Percentiles rank a stretch among this genome's conserved stretches.
phyloP scores from a whole-genome alignment of 2,113 vertebrate genomes.

The Macquaria ambigua region DNA sequence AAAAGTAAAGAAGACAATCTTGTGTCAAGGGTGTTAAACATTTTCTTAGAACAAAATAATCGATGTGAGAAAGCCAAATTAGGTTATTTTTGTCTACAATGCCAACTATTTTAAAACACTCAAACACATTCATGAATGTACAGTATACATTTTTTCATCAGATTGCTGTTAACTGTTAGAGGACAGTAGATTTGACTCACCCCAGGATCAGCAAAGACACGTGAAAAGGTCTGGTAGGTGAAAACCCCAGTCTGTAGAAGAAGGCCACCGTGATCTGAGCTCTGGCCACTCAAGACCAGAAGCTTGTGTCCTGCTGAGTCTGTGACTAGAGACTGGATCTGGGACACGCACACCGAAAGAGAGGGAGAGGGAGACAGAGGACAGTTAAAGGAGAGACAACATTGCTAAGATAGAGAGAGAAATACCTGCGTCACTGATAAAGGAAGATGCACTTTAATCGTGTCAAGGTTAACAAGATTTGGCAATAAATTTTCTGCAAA shows the following conservation, averaged over 20 bases:
- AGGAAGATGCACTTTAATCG: background rate
- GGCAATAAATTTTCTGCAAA: background rate
- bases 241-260: conserved; percentile 94
- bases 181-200: conserved; percentile 81
- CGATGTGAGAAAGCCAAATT: background rate
- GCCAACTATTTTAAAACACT: background rate
- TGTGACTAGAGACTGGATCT: conserved; percentile 92
- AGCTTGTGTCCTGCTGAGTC: conserved; percentile 93
- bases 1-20: background rate
- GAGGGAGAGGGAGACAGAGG: conserved; percentile 21
- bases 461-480: conserved; percentile 44
- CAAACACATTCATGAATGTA: background rate
- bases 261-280: conserved; percentile 93
- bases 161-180: background rate
- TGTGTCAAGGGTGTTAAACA: background rate
- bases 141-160: background rate
- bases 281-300: conserved; percentile 94
- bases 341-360: conserved; percentile 52
- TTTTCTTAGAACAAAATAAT: background rate
- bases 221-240: conserved; percentile 88
- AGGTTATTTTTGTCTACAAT: background rate
- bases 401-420: background rate
- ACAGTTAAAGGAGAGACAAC: conserved; percentile 45
- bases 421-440: conserved; percentile 16
- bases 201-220: conserved; percentile 89